Conservation (phyloP, 1,140 invertebrate species). For the Epicauta chinensis region DNA sequence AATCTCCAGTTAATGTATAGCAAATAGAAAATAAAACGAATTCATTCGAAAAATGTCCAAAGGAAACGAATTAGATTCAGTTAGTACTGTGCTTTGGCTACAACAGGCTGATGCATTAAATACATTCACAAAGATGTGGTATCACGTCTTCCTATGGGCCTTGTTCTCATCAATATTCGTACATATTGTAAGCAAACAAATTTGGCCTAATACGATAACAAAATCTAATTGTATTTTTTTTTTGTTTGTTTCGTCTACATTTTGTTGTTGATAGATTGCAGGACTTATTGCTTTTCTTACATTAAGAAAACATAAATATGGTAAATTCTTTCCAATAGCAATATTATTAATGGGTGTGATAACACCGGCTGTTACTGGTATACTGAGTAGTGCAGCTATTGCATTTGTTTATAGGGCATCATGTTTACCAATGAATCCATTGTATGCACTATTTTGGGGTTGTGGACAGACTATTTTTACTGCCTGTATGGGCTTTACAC, state of each 20-base stretch:
- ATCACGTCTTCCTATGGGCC: constrained; percentile 90
- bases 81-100: constrained; percentile 55
- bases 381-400: constrained; percentile 86
- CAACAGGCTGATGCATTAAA: constrained; percentile 53
- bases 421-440: constrained; percentile 77
- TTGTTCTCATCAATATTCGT: constrained; percentile 89
- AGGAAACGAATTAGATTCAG: constrained; percentile 54
- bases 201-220: too few relatives aligned
- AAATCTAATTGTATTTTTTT: constrained; percentile 2
- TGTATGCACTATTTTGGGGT: constrained; percentile 90
- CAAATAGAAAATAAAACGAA: too few relatives aligned
- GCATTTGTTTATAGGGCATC: constrained; percentile 89
- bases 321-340: constrained; percentile 84
- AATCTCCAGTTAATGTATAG: too few relatives aligned
- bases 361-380: constrained; percentile 77
- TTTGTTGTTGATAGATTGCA: too few relatives aligned
- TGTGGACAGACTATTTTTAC: constrained; percentile 86
- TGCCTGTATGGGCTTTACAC: constrained; percentile 82
- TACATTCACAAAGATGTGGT: constrained; percentile 88
- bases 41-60: constrained; percentile 24
- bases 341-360: constrained; percentile 84
- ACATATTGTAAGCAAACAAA: constrained; percentile 53
- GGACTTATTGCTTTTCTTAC: constrained; percentile 85
- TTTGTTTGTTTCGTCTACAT: too few relatives aligned
- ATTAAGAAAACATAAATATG: constrained; percentile 86